Evolutionary conservation across 2,113 vertebrate genomes (phyloP).

Genomic region (Xyrauchen texanus): DNA sequence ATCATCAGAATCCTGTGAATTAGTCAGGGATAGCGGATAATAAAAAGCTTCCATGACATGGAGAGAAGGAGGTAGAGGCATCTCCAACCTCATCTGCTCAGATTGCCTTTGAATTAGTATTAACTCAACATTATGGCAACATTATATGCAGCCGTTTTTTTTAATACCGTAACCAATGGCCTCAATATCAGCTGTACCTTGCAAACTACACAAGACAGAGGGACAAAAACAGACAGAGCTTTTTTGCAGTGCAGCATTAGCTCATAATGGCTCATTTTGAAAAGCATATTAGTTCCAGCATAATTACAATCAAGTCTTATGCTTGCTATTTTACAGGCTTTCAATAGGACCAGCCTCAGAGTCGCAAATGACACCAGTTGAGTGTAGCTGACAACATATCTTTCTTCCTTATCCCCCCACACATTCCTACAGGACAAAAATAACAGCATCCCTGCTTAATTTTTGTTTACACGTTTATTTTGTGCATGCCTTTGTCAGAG

Average conservation of each 20-base stretch:
- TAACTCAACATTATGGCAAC: slow-evolving; percentile 54
- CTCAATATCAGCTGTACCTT: slow-evolving; percentile 76
- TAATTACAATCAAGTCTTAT: slow-evolving; percentile 81
- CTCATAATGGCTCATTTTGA: slow-evolving; percentile 83
- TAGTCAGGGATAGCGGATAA: slow-evolving; percentile 58
- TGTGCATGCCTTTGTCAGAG: slow-evolving; percentile 73
- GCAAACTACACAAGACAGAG: slow-evolving; percentile 74
- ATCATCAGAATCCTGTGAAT: slow-evolving; percentile 54
- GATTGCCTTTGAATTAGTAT: slow-evolving; percentile 64
- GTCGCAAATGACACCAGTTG: slow-evolving; percentile 77
- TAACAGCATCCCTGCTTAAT: slow-evolving; percentile 67
- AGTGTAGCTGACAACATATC: slow-evolving; percentile 77
- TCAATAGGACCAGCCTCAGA: slow-evolving; percentile 74
- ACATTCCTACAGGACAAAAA: slow-evolving; percentile 74
- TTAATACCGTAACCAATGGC: slow-evolving; percentile 70
- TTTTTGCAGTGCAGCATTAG: slow-evolving; percentile 76
- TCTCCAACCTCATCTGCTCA: slow-evolving; percentile 53
- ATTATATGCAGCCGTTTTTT: slow-evolving; percentile 63
- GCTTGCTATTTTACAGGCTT: slow-evolving; percentile 75
- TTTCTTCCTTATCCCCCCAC: slow-evolving; percentile 27
- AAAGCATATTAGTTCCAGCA: slow-evolving; percentile 84
- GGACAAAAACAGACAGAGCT: slow-evolving; percentile 78
- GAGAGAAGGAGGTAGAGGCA: slow-evolving; percentile 54
- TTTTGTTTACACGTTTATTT: slow-evolving; percentile 80
- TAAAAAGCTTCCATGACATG: slow-evolving; percentile 56